A percentile compares a stretch with the other conserved stretches of the same genome.
These are phyloP conservation scores for Aleiodes leptofemur DNA, from an alignment of 2,888 invertebrate species.

Conservation along the genomic window DNA sequence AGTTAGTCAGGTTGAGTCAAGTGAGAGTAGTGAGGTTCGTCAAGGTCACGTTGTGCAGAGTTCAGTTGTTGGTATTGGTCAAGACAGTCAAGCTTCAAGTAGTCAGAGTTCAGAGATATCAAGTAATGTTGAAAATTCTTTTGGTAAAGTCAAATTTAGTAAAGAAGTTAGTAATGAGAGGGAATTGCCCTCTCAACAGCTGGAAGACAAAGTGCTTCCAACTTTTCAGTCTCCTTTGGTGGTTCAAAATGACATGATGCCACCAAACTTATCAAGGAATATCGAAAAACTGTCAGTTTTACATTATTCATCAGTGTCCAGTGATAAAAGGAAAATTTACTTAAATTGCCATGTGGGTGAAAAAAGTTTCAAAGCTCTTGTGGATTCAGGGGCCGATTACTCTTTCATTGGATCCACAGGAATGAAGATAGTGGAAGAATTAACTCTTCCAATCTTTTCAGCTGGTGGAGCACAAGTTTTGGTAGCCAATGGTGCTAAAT, in stretches of 20 bases:
- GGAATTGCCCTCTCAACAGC: too few relatives aligned
- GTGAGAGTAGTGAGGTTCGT: too few relatives aligned
- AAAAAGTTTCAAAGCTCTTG: not conserved
- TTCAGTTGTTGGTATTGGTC: not conserved
- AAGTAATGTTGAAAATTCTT: too few relatives aligned
- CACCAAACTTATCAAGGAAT: not conserved
- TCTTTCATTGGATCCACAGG: not conserved
- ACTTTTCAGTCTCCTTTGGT: not conserved
- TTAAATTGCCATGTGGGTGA: not conserved
- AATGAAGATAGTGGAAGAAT: not conserved
- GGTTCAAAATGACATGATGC: not conserved
- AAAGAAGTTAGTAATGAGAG: too few relatives aligned
- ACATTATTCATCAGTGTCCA: not conserved
- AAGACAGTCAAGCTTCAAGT: not conserved
- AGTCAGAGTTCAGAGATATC: not conserved
- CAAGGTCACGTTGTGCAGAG: too few relatives aligned
- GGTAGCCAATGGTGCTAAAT: not conserved
- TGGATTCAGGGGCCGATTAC: not conserved
- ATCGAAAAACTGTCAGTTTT: not conserved
- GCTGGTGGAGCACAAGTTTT: not conserved
- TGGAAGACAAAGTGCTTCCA: too few relatives aligned
- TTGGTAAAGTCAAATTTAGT: too few relatives aligned
- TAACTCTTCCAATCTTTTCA: not conserved
- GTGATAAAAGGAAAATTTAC: not conserved
- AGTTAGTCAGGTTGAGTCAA: too few relatives aligned